Conservation (phyloP, 2,888 invertebrate species). For the Drosophila colorata region DNA sequence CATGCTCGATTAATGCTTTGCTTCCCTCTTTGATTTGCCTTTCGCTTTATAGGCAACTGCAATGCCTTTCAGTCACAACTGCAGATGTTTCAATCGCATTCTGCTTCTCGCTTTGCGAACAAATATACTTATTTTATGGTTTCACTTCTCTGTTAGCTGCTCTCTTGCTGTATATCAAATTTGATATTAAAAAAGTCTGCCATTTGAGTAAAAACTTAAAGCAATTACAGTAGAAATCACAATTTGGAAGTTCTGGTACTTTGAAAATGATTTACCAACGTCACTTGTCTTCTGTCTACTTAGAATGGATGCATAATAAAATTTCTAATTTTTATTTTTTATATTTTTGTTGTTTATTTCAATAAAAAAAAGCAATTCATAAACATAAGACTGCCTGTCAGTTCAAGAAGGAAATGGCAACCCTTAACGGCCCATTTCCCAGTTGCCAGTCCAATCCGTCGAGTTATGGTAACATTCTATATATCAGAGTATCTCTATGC, state of each 20-base stretch:
- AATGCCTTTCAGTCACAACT: background rate
- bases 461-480: slow-evolving; percentile 56
- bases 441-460: slow-evolving; percentile 17
- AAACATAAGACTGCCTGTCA: slow-evolving; percentile 37
- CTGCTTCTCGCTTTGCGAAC: background rate
- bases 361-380: slow-evolving; percentile 77
- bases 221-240: too few relatives aligned
- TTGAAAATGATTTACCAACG: too few relatives aligned
- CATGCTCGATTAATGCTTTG: background rate
- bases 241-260: too few relatives aligned
- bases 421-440: slow-evolving; percentile 31
- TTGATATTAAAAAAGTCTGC: too few relatives aligned
- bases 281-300: background rate
- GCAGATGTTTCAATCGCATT: too few relatives aligned
- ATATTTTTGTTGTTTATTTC: slow-evolving; percentile 68
- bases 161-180: background rate
- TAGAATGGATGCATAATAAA: slow-evolving; percentile 1
- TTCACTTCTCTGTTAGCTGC: background rate
- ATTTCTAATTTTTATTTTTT: slow-evolving; percentile 54
- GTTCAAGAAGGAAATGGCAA: slow-evolving; percentile 20
- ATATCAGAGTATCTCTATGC: slow-evolving; percentile 23
- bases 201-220: too few relatives aligned
- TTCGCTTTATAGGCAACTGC: background rate
- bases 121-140: background rate
- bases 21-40: too few relatives aligned